Conservation (phyloP, 2,797 vertebrate genomes). For the Micrastur ruficollis region DNA sequence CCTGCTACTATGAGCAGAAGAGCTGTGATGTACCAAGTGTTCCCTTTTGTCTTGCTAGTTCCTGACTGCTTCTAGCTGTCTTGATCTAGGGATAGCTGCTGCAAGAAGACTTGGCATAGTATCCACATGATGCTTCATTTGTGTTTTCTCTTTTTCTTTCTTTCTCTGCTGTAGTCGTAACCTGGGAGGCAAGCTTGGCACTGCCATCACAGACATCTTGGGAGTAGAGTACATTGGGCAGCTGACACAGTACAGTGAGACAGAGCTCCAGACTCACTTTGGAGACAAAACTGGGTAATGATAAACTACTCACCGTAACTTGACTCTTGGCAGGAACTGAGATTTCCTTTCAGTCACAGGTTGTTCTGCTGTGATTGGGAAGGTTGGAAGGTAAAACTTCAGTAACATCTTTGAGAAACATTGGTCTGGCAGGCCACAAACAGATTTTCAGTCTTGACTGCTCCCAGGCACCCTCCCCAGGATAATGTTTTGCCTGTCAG, state of each 20-base stretch:
- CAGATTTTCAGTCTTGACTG: not conserved
- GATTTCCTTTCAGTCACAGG: not conserved
- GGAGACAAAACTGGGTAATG: constrained; percentile 95
- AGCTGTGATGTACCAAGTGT: not conserved
- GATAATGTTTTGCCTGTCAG: not conserved
- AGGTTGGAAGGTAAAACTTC: not conserved
- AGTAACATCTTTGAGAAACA: not conserved
- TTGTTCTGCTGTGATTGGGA: not conserved
- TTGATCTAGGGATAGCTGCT: not conserved
- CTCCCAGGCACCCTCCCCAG: not conserved
- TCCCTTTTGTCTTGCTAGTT: not conserved
- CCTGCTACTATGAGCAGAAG: not conserved
- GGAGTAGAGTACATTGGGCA: constrained; percentile 88
- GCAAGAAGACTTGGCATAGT: not conserved
- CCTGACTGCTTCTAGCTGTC: not conserved
- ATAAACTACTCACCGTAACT: not conserved
- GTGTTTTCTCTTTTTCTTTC: not conserved
- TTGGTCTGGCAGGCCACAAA: not conserved
- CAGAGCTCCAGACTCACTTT: constrained; percentile 85
- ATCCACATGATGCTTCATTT: not conserved
- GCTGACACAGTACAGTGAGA: constrained; percentile 82
- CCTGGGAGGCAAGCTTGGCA: constrained; percentile 92
- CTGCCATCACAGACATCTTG: constrained; percentile 83
- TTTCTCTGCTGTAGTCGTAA: constrained; percentile 77
- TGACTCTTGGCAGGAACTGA: not conserved